These are phyloP conservation scores for Bombus ignitus DNA, from an alignment of 1,140 invertebrate genomes.

Conservation along the genomic window DNA sequence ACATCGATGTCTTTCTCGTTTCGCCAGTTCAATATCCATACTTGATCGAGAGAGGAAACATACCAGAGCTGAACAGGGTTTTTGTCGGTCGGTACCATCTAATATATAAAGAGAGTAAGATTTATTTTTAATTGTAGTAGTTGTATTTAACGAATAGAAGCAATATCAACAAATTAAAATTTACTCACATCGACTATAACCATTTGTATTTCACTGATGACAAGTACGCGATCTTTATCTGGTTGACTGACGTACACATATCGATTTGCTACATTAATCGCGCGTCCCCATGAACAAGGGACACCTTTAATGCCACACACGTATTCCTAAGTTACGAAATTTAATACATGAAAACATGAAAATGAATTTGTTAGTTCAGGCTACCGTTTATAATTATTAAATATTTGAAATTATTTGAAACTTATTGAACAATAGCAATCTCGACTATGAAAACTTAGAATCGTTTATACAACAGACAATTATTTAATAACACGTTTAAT, in stretches of 20 bases:
- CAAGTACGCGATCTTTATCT: constrained; percentile 87
- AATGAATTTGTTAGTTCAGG: neutral
- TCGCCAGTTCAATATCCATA: constrained; percentile 91
- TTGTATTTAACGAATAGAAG: neutral
- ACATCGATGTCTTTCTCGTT: constrained; percentile 84
- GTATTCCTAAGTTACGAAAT: constrained; percentile 83
- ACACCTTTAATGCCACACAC: constrained; percentile 87
- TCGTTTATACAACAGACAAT: neutral
- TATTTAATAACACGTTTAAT: neutral
- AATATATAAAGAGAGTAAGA: neutral
- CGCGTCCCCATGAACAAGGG: constrained; percentile 89
- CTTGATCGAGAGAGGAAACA: constrained; percentile 89
- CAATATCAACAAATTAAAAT: neutral
- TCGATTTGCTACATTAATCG: constrained; percentile 88
- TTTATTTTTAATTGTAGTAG: neutral
- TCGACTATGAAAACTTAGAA: neutral
- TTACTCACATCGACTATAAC: constrained; percentile 87
- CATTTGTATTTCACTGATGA: constrained; percentile 89
- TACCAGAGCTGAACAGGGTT: constrained; percentile 89
- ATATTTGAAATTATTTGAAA: neutral
- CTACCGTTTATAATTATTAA: neutral
- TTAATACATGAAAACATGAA: neutral
- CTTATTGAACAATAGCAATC: neutral
- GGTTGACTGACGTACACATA: constrained; percentile 92
- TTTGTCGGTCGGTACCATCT: constrained; percentile 90